Evolutionary conservation across 2,113 vertebrate species (phyloP).

Genomic region (Lampris megalopsis): DNA sequence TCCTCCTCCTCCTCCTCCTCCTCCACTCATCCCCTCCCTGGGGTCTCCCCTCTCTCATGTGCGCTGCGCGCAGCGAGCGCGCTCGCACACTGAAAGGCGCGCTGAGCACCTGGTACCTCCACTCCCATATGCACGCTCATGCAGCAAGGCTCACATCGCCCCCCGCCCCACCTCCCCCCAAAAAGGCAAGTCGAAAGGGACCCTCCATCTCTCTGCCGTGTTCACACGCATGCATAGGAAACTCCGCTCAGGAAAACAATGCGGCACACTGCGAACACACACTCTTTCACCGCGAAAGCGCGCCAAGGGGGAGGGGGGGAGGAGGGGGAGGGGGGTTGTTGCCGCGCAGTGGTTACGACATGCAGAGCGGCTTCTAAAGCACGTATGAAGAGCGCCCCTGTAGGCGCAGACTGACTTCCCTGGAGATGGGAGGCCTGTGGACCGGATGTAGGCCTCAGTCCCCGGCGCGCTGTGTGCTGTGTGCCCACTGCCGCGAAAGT

Average conservation of each 20-base stretch:
- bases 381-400: conserved; percentile 59
- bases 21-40: conserved; percentile 71
- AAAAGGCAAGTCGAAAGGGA: conserved; percentile 16
- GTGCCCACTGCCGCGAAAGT: conserved; percentile 49
- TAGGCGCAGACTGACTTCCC: conserved; percentile 52
- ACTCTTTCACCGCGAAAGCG: conserved; percentile 44
- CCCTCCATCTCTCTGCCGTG: not conserved
- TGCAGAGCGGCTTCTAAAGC: conserved; percentile 50
- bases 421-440: conserved; percentile 64
- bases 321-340: conserved; percentile 51
- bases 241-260: conserved; percentile 23
- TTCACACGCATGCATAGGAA: conserved; percentile 10
- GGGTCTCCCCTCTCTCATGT: conserved; percentile 68
- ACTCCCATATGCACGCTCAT: conserved; percentile 38
- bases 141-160: conserved; percentile 29
- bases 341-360: conserved; percentile 51
- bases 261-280: conserved; percentile 36
- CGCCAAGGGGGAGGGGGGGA: no score
- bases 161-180: conserved; percentile 8
- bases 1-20: no score
- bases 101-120: conserved; percentile 46
- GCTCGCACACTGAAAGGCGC: conserved; percentile 55
- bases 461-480: conserved; percentile 47
- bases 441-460: conserved; percentile 62
- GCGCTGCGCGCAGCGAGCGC: conserved; percentile 57